Conservation (phyloP, 2,888 invertebrate genomes). For the Mesorhabditis sp. region DNA sequence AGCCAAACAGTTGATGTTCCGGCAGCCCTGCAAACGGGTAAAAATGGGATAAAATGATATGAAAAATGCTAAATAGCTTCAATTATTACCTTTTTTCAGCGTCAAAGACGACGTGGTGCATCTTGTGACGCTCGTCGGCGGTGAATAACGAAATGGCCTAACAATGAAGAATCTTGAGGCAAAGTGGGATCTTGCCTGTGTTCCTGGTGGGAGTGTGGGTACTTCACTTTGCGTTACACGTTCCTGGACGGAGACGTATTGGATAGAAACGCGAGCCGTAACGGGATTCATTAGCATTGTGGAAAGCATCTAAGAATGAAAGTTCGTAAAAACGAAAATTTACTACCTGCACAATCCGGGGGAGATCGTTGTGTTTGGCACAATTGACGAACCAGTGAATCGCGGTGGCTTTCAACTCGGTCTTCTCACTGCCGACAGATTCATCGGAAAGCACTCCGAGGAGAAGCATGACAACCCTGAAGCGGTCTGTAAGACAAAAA, state of each 20-base stretch:
- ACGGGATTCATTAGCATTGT: constrained; percentile 74
- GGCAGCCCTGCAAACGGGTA: too few relatives aligned
- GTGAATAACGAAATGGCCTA: constrained; percentile 45
- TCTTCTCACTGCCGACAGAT: constrained; percentile 32
- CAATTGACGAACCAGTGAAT: constrained; percentile 73
- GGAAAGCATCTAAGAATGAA: constrained; percentile 61
- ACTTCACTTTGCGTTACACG: background rate
- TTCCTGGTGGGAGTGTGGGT: background rate
- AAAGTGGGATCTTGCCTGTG: background rate
- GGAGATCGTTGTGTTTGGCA: constrained; percentile 74
- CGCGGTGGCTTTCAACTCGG: constrained; percentile 62
- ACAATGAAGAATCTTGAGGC: background rate
- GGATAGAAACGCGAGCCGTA: constrained; percentile 77
- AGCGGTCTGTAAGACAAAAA: background rate
- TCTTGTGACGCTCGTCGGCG: constrained; percentile 43
- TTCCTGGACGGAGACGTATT: constrained; percentile 55
- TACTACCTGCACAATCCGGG: constrained; percentile 70
- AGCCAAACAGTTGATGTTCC: constrained; percentile 15
- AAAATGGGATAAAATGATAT: too few relatives aligned
- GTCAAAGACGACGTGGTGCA: constrained; percentile 44
- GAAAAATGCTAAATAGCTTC: background rate
- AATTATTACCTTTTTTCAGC: background rate
- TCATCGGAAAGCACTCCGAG: constrained; percentile 54
- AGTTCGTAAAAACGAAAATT: background rate
- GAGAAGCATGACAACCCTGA: constrained; percentile 51